phyloP scores from a whole-genome alignment of 2,888 invertebrate species.

The Rotaria socialis region DNA sequence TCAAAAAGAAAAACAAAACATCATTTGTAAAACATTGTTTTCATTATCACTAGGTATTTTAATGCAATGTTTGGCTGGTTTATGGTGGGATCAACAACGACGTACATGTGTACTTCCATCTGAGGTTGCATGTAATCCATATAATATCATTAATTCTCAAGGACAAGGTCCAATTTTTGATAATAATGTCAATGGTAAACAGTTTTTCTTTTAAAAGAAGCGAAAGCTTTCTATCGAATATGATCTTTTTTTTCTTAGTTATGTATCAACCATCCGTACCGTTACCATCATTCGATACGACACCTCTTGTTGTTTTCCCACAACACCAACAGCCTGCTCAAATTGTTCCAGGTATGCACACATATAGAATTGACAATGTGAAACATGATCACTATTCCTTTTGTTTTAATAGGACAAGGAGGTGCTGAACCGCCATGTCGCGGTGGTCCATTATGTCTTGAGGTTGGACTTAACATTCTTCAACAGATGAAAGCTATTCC shows the following conservation, averaged over 20 bases:
- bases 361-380: background rate
- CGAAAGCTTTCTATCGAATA: background rate
- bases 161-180: background rate
- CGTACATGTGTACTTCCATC: slow-evolving; percentile 46
- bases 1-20: too few relatives aligned
- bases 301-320: background rate
- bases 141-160: slow-evolving; percentile 41
- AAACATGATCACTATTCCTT: background rate
- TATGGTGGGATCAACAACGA: slow-evolving; percentile 46
- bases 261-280: background rate
- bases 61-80: slow-evolving; percentile 43
- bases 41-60: background rate
- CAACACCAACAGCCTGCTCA: background rate
- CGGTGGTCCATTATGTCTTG: slow-evolving; percentile 31
- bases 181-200: background rate
- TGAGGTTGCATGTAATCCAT: slow-evolving; percentile 45
- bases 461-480: slow-evolving; percentile 39
- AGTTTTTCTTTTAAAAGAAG: background rate
- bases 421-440: background rate
- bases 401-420: background rate
- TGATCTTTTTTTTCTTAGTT: background rate
- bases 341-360: background rate
- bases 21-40: too few relatives aligned
- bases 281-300: background rate
- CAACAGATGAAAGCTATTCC: slow-evolving; percentile 44